A percentile compares a stretch with the other conserved stretches of the same genome.
Conservation (phyloP, 2,113 vertebrate species). For the Cottus gobio region DNA sequence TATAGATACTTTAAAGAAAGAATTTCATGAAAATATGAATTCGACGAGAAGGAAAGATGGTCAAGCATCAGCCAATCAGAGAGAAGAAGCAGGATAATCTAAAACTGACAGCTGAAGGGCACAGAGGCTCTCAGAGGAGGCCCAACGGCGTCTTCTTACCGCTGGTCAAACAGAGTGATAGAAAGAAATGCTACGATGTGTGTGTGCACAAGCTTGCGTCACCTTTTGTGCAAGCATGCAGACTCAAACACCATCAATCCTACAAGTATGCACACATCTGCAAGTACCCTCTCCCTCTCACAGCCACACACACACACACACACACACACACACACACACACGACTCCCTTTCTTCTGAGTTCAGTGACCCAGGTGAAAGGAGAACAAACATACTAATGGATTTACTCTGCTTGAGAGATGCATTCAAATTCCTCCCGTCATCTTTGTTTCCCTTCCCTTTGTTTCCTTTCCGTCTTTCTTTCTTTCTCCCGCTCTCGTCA, state of each 20-base stretch:
- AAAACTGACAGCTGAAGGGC: slow-evolving; percentile 7
- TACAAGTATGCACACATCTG: slow-evolving; percentile 61
- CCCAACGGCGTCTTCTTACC: slow-evolving; percentile 13
- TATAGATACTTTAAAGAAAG: slow-evolving; percentile 13
- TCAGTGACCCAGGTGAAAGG: slow-evolving; percentile 72
- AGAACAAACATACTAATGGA: slow-evolving; percentile 73
- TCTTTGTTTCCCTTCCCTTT: slow-evolving; percentile 55
- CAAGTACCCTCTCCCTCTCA: slow-evolving; percentile 18
- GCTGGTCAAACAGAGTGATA: slow-evolving; percentile 38
- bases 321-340: slow-evolving; percentile 13
- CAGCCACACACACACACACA: slow-evolving; percentile 25
- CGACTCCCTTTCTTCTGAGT: slow-evolving; percentile 42
- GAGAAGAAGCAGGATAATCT: neutral
- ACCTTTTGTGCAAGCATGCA: slow-evolving; percentile 68
- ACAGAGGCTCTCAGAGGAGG: slow-evolving; percentile 24
- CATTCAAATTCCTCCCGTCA: slow-evolving; percentile 59
- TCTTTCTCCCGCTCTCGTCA: slow-evolving; percentile 32
- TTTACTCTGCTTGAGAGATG: slow-evolving; percentile 64
- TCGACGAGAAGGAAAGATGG: slow-evolving; percentile 12
- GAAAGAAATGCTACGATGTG: slow-evolving; percentile 50
- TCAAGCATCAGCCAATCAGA: slow-evolving; percentile 12
- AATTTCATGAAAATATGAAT: slow-evolving; percentile 21
- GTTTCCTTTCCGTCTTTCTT: slow-evolving; percentile 23
- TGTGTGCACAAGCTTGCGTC: slow-evolving; percentile 58
- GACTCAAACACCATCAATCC: slow-evolving; percentile 54